phyloP scores from a whole-genome alignment of 2,888 invertebrate genomes.

The Rotaria socialis region DNA sequence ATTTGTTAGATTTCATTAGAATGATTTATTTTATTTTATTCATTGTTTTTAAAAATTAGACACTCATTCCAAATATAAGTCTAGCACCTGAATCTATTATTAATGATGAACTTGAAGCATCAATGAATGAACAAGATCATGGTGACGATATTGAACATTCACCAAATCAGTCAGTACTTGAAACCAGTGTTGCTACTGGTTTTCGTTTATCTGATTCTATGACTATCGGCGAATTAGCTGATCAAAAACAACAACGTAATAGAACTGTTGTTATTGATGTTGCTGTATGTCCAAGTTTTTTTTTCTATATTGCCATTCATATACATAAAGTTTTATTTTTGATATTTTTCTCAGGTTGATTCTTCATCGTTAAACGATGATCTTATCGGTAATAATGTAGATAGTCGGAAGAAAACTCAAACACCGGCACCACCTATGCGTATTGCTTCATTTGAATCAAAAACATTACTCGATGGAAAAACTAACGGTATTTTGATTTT shows the following conservation, averaged over 20 bases:
- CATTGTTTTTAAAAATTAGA: neutral
- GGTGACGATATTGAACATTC: neutral
- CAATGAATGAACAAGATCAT: neutral
- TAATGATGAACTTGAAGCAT: constrained; percentile 22
- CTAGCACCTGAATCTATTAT: neutral
- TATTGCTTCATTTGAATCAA: neutral
- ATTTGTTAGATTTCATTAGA: neutral
- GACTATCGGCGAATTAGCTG: neutral
- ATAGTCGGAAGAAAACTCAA: neutral
- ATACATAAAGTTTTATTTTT: neutral
- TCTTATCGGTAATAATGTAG: neutral
- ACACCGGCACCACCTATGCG: neutral
- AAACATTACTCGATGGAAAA: constrained; percentile 13
- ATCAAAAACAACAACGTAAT: constrained; percentile 23
- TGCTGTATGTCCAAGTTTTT: neutral
- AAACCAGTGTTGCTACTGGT: neutral
- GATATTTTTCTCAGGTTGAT: neutral
- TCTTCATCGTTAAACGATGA: constrained; percentile 33
- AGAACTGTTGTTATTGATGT: constrained; percentile 24
- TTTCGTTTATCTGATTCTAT: neutral
- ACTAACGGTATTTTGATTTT: neutral
- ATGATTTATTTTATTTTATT: neutral
- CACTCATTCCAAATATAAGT: constrained; percentile 13
- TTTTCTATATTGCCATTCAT: neutral
- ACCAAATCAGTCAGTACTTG: neutral